Evolutionary conservation across 1,140 invertebrate species (phyloP).

Genomic region (Latrodectus geometricus): DNA sequence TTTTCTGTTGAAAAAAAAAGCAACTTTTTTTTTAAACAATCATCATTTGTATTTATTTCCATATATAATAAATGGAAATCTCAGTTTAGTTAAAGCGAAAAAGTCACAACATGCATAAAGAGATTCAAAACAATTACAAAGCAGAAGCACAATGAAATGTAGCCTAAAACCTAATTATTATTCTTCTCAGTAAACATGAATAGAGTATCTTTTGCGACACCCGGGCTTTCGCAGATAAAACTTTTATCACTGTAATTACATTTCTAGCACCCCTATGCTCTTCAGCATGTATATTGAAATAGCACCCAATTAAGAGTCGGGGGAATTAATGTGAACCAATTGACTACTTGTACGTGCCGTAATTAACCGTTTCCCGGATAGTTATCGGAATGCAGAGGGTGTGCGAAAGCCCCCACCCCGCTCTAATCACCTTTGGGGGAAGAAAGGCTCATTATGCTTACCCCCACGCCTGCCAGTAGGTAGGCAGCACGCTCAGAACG

Average conservation of each 20-base stretch:
- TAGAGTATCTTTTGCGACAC: neutral
- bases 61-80: no score
- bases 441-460: slow-evolving; percentile 20
- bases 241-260: slow-evolving; percentile 34
- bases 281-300: slow-evolving; percentile 11
- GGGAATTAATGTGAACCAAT: slow-evolving; percentile 26
- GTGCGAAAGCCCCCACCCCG: neutral
- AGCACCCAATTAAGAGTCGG: slow-evolving; percentile 27
- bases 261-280: neutral
- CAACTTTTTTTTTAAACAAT: no score
- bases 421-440: slow-evolving; percentile 9
- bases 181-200: neutral
- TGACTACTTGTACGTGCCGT: slow-evolving; percentile 47
- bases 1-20: no score
- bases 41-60: no score
- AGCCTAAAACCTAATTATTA: neutral
- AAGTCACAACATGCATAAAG: no score
- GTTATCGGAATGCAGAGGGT: slow-evolving; percentile 25
- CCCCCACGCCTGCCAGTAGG: neutral
- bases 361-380: slow-evolving; percentile 53
- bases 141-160: no score
- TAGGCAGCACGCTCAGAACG: no score
- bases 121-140: no score
- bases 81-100: no score
- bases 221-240: neutral